phyloP scores from a whole-genome alignment of 2,888 invertebrate species.

The Craniophora ligustri region DNA sequence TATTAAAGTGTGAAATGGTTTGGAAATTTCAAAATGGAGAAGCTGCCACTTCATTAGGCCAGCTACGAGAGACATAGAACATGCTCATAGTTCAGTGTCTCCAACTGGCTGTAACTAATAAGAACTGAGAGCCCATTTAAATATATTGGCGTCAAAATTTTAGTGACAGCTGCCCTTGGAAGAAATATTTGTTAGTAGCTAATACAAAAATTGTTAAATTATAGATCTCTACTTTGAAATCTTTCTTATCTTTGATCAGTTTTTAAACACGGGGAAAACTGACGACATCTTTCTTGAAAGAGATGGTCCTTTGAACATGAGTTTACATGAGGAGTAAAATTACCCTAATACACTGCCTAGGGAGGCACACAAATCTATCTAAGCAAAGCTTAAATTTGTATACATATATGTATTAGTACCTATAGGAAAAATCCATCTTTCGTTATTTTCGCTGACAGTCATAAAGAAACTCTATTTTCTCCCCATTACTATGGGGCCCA shows the following conservation, averaged over 20 bases:
- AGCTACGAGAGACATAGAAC: constrained; percentile 52
- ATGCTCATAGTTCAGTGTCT: constrained; percentile 50
- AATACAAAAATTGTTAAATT: constrained; percentile 1
- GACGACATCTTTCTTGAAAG: too few relatives aligned
- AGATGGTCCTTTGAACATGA: too few relatives aligned
- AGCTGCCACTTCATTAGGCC: constrained; percentile 52
- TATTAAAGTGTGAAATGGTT: constrained; percentile 46
- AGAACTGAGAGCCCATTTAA: constrained; percentile 45
- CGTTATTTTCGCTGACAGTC: constrained; percentile 21
- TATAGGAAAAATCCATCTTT: constrained; percentile 18
- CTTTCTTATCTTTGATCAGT: too few relatives aligned
- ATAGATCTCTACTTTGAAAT: too few relatives aligned
- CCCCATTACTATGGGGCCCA: constrained; percentile 7
- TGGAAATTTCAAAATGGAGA: constrained; percentile 50
- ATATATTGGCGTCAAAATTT: constrained; percentile 21
- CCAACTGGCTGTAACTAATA: constrained; percentile 57
- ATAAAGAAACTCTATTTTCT: constrained; percentile 26
- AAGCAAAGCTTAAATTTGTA: too few relatives aligned
- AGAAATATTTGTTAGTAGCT: constrained; percentile 8
- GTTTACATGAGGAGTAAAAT: too few relatives aligned
- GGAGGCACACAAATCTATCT: too few relatives aligned
- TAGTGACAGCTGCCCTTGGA: constrained; percentile 2
- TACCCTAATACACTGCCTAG: too few relatives aligned
- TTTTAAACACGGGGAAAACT: too few relatives aligned
- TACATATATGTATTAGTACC: constrained; percentile 11